These are phyloP conservation scores for Speoplatyrhinus poulsoni DNA, from an alignment of 2,113 vertebrate species.

Conservation along the genomic window DNA sequence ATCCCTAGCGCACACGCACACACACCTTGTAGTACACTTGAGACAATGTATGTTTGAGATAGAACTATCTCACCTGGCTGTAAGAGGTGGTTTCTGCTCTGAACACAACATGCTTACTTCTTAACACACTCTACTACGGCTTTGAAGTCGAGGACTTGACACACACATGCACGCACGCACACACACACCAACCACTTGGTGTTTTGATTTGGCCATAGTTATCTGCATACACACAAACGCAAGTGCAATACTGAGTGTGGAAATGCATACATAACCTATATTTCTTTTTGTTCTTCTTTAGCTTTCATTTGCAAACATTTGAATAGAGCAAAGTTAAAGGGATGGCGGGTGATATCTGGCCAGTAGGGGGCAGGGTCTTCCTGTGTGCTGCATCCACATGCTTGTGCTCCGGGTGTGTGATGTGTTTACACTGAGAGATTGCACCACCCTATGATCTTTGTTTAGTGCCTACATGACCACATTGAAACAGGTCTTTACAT, in stretches of 20 bases:
- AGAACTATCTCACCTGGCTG: constrained; percentile 11
- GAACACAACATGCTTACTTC: constrained; percentile 6
- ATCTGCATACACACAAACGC: constrained; percentile 2
- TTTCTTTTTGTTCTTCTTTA: too few relatives aligned
- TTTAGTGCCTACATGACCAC: too few relatives aligned
- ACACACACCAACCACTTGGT: not conserved
- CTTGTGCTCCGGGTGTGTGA: too few relatives aligned
- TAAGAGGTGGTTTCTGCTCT: constrained; percentile 21
- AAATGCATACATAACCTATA: not conserved
- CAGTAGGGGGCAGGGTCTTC: too few relatives aligned
- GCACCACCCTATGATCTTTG: too few relatives aligned
- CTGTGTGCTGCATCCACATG: too few relatives aligned
- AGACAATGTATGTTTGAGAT: not conserved
- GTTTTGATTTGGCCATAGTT: constrained; percentile 4
- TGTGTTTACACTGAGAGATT: too few relatives aligned
- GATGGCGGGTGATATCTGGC: too few relatives aligned
- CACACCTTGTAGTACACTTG: not conserved
- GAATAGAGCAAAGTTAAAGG: too few relatives aligned
- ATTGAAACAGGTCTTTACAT: too few relatives aligned
- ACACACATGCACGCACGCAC: not conserved
- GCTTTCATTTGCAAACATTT: too few relatives aligned
- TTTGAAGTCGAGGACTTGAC: not conserved
- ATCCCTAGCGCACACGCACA: not conserved
- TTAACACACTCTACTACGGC: too few relatives aligned
- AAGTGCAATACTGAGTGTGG: not conserved